Evolutionary conservation across 2,113 vertebrate genomes (phyloP), one percentile per base, ranked within the genome.

Genomic region (Meles meles): DNA sequence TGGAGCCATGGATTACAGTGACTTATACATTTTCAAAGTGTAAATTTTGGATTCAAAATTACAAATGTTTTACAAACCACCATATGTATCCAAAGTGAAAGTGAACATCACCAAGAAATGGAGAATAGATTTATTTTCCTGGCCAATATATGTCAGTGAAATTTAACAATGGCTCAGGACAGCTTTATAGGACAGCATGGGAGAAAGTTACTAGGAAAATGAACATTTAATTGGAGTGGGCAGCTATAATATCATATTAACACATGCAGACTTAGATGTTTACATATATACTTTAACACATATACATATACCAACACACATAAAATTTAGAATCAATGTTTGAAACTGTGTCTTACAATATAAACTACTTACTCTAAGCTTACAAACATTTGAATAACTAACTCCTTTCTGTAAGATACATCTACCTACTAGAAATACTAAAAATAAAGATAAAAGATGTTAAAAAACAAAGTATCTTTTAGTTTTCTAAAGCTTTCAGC

Each of bases 41-140:
- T 59, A 87, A 96, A 63, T 94, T 52, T 55, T 69, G 23, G 11
- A 90, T 96, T 93, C n/a, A 88, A 90, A 92, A 81, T 57, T 85
- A 55, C 17, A 74, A 29, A 44, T 80, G 37, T 80, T 89, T 93
- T 91, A 67, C 8, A 31, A 84, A 84, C 10, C 18, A 90, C 7
- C 52, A 3, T 52, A 42, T 37, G 69, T 4, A 65, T 31, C 4
- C 21, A 88, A 80, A 76, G 1, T 37, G 14, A 61, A 39, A 87
- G 31, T 63, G 47, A 87, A 31, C 89, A 34, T 93, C 52, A 85
- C 25, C 14, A 76, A 96, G n/a, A 85, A 95, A 91, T 6, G 18
- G 63, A 89, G 61, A 91, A 29, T 63, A 87, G 83, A 52, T 31
- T 44, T 55, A 42, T 18, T 92, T 61, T 87, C 42, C n/a, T 85